These are phyloP conservation scores for Geotrupes spiniger DNA, from an alignment of 2,888 invertebrate species.

Conservation along the genomic window DNA sequence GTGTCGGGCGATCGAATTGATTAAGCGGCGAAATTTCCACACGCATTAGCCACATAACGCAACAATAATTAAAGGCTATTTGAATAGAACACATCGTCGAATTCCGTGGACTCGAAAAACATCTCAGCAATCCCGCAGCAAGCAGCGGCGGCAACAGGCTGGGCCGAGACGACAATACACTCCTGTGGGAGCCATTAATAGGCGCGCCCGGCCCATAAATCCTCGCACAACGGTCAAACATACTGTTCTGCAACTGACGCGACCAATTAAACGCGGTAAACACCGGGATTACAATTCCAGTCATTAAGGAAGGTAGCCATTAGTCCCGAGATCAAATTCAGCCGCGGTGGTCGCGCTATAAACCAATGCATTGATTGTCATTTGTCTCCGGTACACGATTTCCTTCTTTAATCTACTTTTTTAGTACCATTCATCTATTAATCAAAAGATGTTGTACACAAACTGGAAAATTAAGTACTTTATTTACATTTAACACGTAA, in stretches of 20 bases:
- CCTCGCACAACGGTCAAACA: slow-evolving; percentile 29
- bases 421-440: no score
- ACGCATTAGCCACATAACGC: slow-evolving; percentile 3
- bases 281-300: slow-evolving; percentile 35
- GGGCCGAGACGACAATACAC: slow-evolving; percentile 31
- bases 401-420: slow-evolving; percentile 14
- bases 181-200: slow-evolving; percentile 42
- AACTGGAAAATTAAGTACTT: no score
- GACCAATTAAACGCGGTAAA: slow-evolving; percentile 43
- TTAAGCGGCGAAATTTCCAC: neutral
- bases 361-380: slow-evolving; percentile 34
- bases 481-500: no score
- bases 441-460: no score
- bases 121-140: slow-evolving; percentile 22
- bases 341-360: slow-evolving; percentile 36
- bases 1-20: neutral
- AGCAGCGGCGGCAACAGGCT: slow-evolving; percentile 7
- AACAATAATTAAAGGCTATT: slow-evolving; percentile 27
- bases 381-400: slow-evolving; percentile 30
- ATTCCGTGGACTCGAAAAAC: slow-evolving; percentile 23
- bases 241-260: slow-evolving; percentile 32
- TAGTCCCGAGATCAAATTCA: slow-evolving; percentile 37
- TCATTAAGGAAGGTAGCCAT: slow-evolving; percentile 33
- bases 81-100: slow-evolving; percentile 20
- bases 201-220: slow-evolving; percentile 39